phyloP scores from a whole-genome alignment of 2,113 vertebrate species.

The Eonycteris spelaea region DNA sequence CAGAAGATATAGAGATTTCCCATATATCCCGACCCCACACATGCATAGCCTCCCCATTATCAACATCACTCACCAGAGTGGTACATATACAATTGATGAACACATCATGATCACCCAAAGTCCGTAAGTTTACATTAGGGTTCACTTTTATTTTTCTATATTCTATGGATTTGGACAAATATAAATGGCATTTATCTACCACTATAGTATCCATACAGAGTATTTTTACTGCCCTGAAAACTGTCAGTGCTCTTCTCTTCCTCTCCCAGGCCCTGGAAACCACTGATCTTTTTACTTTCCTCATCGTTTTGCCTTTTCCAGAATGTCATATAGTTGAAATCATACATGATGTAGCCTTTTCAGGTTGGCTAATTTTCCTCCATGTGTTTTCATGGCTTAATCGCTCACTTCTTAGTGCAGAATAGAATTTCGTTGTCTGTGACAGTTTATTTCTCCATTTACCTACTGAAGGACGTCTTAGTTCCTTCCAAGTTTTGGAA shows the following conservation, averaged over 20 bases:
- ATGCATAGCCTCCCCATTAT: neutral
- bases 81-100: neutral
- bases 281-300: neutral
- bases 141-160: neutral
- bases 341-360: neutral
- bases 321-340: neutral
- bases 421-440: neutral
- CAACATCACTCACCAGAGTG: neutral
- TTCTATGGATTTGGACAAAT: neutral
- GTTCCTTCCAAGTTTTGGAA: neutral
- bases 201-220: neutral
- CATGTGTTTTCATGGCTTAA: neutral
- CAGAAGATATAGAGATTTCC: neutral
- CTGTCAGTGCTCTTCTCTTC: neutral
- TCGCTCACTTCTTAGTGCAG: neutral
- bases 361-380: neutral
- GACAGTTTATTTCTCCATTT: neutral
- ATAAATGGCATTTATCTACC: neutral
- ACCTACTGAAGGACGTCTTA: neutral
- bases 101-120: neutral
- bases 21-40: no score
- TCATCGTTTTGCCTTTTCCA: neutral
- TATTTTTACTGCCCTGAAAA: neutral
- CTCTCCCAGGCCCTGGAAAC: neutral
- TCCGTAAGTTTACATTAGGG: neutral